Percentiles rank a stretch among this genome's conserved stretches.
Evolutionary conservation across 2,888 invertebrate species (phyloP).

Genomic region (Micoletzkya japonica): DNA sequence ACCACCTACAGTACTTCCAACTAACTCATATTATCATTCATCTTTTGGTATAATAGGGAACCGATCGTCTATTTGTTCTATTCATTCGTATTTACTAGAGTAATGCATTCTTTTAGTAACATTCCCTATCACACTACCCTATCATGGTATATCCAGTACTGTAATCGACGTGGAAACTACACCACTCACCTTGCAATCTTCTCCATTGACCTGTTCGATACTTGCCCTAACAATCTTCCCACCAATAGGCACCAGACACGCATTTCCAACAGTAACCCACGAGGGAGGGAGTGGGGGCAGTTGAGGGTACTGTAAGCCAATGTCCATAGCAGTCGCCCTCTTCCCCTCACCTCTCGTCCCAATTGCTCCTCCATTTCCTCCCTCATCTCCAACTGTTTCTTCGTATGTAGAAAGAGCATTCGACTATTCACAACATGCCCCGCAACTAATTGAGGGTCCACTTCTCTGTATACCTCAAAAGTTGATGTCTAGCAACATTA

Average conservation of each 20-base stretch:
- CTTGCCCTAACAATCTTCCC: not conserved
- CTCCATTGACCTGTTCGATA: not conserved
- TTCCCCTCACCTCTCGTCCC: not conserved
- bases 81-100: too few relatives aligned
- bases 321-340: too few relatives aligned
- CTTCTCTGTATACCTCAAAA: not conserved
- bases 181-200: not conserved
- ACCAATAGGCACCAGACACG: constrained; percentile 19
- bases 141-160: too few relatives aligned
- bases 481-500: not conserved
- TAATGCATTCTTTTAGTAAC: not conserved
- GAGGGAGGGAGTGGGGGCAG: constrained; percentile 2
- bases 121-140: too few relatives aligned
- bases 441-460: not conserved
- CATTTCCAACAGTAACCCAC: not conserved
- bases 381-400: not conserved
- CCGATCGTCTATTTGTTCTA: too few relatives aligned
- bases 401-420: constrained; percentile 14
- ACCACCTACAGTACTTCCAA: not conserved
- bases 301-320: not conserved
- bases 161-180: too few relatives aligned
- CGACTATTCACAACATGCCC: constrained; percentile 14
- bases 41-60: not conserved
- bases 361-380: constrained; percentile 10
- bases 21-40: not conserved